Base-by-base conservation (phyloP, 2,797 vertebrate species). In the Notoglanidium macrostoma region DNA sequence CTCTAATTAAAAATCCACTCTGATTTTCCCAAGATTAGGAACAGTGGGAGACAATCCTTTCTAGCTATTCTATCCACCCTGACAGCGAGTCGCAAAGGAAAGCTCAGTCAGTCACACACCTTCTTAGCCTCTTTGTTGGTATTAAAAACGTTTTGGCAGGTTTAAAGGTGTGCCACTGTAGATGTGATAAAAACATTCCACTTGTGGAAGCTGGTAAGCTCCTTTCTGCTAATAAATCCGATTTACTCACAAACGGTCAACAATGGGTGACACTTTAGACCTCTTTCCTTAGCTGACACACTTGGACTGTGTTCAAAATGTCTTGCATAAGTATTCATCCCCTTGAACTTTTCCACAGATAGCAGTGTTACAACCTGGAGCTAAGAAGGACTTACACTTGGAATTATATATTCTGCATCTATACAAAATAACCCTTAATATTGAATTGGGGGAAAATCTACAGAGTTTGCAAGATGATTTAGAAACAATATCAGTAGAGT, bases 1-100 rank as follows among this genome's bases (percentile, higher is more conserved):
- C 93, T 96, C 95, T 97, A 96, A 97, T 96, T 97, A 96, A 97
- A 97, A 95, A 95, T 93, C 87, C 29, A 73, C 90, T 92, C 90
- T 94, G 90, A 94, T 90, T 92, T 91, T 94, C 94, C 93, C 92
- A 94, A 95, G 94, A 95, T 94, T 94, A 95, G 93, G 91, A 93
- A 92, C 92, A 92, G 92, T 90, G 92, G 88, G 68, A 87, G 92
- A 79, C 84, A 93, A 94, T 92, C 85, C 92, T 96, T 95, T 93
- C 93, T 90, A 92, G 92, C 92, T 93, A 94, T 90, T 86, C 86
- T 93, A 95, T 93, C 89, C 87, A 86, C 87, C 87, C 89, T 77
- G 91, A 89, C 87, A 83, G 82, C 21, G 92, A 84, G 84, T 82
- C 65, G 78, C 90, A 88, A 84, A 46, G 68, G 81, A 74, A 29